A percentile compares a stretch with the other conserved stretches of the same genome.
Evolutionary conservation across 1,140 invertebrate species (phyloP).

Genomic region (Diploscapter pachys): DNA sequence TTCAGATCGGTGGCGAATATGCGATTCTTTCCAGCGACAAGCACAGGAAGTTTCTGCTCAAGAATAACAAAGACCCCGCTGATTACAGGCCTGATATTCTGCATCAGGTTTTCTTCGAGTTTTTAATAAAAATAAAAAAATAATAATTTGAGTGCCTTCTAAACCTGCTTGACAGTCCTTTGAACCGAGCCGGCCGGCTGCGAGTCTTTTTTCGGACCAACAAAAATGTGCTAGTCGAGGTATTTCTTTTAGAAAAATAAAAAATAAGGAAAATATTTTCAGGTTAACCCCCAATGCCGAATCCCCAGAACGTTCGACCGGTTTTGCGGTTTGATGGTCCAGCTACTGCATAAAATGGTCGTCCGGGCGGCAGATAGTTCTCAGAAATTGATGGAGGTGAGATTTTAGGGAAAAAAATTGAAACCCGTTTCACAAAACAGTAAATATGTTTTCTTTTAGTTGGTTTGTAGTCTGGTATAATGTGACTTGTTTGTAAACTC

Average conservation of each 20-base stretch:
- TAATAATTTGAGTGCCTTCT: conserved; percentile 62
- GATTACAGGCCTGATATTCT: conserved; percentile 64
- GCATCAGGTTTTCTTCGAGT: conserved; percentile 61
- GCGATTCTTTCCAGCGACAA: conserved; percentile 63
- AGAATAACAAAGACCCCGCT: conserved; percentile 61
- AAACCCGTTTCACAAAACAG: too few relatives aligned
- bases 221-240: conserved; percentile 94
- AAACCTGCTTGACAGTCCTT: conserved; percentile 65
- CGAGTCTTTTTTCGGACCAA: conserved; percentile 87
- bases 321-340: conserved; percentile 96
- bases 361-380: conserved; percentile 82
- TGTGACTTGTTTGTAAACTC: too few relatives aligned
- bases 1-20: conserved; percentile 63
- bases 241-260: too few relatives aligned
- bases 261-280: too few relatives aligned
- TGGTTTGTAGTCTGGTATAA: too few relatives aligned
- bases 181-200: conserved; percentile 65
- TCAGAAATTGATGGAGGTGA: conserved; percentile 76
- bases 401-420: neutral
- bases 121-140: conserved; percentile 23
- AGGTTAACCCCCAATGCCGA: conserved; percentile 88
- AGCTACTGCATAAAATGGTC: conserved; percentile 88
- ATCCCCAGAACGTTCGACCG: conserved; percentile 96
- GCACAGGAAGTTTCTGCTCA: conserved; percentile 61
- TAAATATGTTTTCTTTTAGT: too few relatives aligned